Evolutionary conservation across 1,140 invertebrate genomes (phyloP), one percentile per base, ranked within the genome.

Genomic region (Bombyx mori): DNA sequence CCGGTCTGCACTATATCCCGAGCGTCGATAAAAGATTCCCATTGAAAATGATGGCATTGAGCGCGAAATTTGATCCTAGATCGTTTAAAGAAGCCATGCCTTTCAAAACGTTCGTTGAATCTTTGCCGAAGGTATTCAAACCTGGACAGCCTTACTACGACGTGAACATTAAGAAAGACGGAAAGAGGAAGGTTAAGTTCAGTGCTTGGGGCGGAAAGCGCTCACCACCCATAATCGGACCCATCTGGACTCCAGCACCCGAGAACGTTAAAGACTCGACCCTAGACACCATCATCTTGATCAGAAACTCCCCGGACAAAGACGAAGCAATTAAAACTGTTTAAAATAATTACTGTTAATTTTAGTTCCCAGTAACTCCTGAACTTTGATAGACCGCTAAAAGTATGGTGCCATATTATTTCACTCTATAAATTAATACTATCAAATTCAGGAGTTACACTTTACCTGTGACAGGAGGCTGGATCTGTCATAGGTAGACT

Each of bases 131-230:
- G 53, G 58, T 76, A 1, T 86, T 75, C 49, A 86, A 81, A 44
- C 73, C 77, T 10, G 81, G 83, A 0, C 81, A 85, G 58, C 73
- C 83, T 2, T 85, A 85, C 48, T 47, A 57, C 12, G 73, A 83
- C 48, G 72, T 84, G 0, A 69, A 75, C 54, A 63, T 84, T 43
- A 86, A 84, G 57, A 86, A 80, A 48, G 81, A 86, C 49, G 81
- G 80, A 0, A 86, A 86, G 56, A 77, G 81, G 61, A 86, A 86
- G 63, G 76, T 84, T 3, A 86, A 84, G 44, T 86, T 86, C 48
- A 86, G 81, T 55, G 76, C 73, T 5, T 84, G 83, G 83, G 81
- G 81, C 35, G 81, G 81, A 0, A 86, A 86, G 56, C 63, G 81
- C 46, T 78, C 80, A 3, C 81, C 81, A 9, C 81, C 81, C 0